These are phyloP conservation scores for Canis aureus DNA, from an alignment of 2,113 vertebrate genomes.

Conservation along the genomic window DNA sequence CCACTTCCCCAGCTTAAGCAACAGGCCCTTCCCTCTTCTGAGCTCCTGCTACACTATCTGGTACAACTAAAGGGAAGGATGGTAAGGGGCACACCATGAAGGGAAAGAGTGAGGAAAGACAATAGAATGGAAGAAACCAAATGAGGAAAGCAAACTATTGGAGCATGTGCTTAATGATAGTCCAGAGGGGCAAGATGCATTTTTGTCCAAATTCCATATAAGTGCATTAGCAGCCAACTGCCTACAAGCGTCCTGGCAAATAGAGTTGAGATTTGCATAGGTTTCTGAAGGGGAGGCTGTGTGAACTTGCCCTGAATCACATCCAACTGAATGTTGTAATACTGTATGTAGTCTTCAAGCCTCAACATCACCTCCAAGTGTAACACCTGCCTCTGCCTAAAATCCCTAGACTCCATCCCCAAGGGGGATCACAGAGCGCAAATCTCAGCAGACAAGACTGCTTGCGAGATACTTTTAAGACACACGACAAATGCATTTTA, in stretches of 20 bases:
- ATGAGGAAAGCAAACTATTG: not conserved
- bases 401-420: not conserved
- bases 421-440: not conserved
- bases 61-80: not conserved
- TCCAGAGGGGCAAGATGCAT: not conserved
- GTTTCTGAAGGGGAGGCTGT: slow-evolving; percentile 49
- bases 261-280: not conserved
- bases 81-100: not conserved
- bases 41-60: not conserved
- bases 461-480: not conserved
- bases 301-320: slow-evolving; percentile 5
- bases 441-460: not conserved
- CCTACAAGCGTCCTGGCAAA: slow-evolving; percentile 15
- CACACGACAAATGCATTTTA: not conserved
- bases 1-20: not conserved
- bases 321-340: not conserved
- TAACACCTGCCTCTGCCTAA: not conserved
- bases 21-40: not conserved
- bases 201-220: not conserved
- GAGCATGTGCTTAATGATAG: not conserved
- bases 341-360: not conserved
- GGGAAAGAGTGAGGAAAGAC: not conserved
- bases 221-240: not conserved
- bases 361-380: not conserved
- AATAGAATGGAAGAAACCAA: not conserved